Evolutionary conservation across 2,888 invertebrate species (phyloP).

Genomic region (Opisthograptis luteolata): DNA sequence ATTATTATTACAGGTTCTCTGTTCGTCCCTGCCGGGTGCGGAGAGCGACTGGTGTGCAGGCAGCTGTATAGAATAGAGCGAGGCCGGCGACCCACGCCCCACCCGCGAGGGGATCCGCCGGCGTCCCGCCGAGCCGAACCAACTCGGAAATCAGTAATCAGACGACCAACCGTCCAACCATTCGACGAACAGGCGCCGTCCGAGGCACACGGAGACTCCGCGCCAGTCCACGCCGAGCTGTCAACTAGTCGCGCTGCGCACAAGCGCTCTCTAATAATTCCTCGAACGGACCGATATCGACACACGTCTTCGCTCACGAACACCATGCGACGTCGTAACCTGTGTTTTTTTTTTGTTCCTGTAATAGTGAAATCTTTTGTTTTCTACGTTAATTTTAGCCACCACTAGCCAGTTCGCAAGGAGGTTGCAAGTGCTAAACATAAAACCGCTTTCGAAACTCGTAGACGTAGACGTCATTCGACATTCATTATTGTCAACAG

Average conservation of each 20-base stretch:
- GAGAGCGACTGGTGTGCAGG: conserved; percentile 52
- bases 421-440: conserved; percentile 11
- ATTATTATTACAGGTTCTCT: conserved; percentile 49
- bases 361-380: conserved; percentile 22
- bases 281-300: conserved; percentile 11
- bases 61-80: conserved; percentile 38
- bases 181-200: conserved; percentile 49
- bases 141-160: too few species aligned
- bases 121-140: too few species aligned
- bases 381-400: conserved; percentile 11
- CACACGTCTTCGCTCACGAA: conserved; percentile 23
- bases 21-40: conserved; percentile 59
- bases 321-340: background rate
- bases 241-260: conserved; percentile 4
- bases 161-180: too few species aligned
- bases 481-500: conserved; percentile 27
- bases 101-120: conserved; percentile 48
- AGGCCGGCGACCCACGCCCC: conserved; percentile 60
- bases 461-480: too few species aligned
- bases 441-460: conserved; percentile 18
- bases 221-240: background rate
- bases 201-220: conserved; percentile 16
- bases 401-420: conserved; percentile 20
- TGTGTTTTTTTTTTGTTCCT: conserved; percentile 19
- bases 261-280: conserved; percentile 14